Conservation (phyloP, 1,140 invertebrate genomes). For the Pomacea maculata region DNA sequence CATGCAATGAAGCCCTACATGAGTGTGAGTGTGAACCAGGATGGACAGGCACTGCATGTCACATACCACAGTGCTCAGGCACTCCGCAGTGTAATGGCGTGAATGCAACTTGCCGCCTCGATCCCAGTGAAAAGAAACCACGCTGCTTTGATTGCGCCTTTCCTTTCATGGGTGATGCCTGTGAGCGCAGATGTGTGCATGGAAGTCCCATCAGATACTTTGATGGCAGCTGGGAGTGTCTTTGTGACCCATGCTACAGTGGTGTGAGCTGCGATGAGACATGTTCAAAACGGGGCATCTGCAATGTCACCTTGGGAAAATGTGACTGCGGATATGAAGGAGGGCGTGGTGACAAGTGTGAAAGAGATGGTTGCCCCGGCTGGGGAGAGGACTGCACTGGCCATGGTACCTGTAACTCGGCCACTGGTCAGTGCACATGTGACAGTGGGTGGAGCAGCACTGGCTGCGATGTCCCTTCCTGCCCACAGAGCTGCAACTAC, state of each 20-base stretch:
- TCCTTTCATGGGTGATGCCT: constrained; percentile 43
- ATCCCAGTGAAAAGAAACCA: constrained; percentile 27
- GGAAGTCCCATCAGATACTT: constrained; percentile 26
- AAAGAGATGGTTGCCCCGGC: constrained; percentile 27
- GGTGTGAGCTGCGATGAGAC: constrained; percentile 35
- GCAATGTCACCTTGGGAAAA: constrained; percentile 20
- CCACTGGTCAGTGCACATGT: constrained; percentile 40
- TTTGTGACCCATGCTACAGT: constrained; percentile 42
- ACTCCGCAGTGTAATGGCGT: constrained; percentile 40
- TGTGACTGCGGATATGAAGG: constrained; percentile 30
- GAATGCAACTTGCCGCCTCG: constrained; percentile 24
- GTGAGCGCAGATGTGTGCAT: constrained; percentile 37
- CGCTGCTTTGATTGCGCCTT: constrained; percentile 38
- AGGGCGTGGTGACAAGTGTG: constrained; percentile 32
- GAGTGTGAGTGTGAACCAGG: constrained; percentile 42
- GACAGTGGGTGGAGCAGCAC: constrained; percentile 37
- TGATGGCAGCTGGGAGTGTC: constrained; percentile 40
- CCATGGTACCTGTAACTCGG: constrained; percentile 31
- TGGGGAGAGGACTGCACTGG: constrained; percentile 30
- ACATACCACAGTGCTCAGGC: constrained; percentile 35
- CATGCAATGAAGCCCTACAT: constrained; percentile 42
- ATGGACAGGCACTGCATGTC: constrained; percentile 42
- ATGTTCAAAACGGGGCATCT: constrained; percentile 32
- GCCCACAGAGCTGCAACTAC: constrained; percentile 44
- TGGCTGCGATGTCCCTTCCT: constrained; percentile 44